Conservation (phyloP, 1,140 invertebrate genomes). For the Goniozus legneri region DNA sequence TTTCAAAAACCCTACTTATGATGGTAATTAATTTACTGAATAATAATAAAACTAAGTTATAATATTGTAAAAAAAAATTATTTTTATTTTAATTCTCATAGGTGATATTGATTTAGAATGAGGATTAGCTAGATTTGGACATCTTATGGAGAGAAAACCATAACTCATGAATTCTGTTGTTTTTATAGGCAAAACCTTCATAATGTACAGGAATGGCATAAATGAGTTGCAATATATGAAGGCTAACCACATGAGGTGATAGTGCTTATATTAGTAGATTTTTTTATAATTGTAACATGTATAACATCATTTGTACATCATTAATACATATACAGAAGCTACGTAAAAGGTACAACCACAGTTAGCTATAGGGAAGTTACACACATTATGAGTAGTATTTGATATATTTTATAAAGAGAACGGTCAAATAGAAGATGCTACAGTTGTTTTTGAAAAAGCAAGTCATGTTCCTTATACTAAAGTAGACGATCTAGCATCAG, state of each 20-base stretch:
- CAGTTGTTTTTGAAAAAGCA: slow-evolving; percentile 95
- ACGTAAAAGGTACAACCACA: slow-evolving; percentile 98
- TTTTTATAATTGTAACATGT: slow-evolving; percentile 3
- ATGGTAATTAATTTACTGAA: slow-evolving; percentile 10
- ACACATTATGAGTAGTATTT: too few species aligned
- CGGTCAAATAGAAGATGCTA: too few species aligned
- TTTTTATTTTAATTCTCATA: slow-evolving; percentile 34
- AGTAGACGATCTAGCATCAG: slow-evolving; percentile 99
- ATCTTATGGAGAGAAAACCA: slow-evolving; percentile 92
- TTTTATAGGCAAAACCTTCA: slow-evolving; percentile 88
- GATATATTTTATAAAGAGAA: too few species aligned
- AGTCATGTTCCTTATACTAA: slow-evolving; percentile 88
- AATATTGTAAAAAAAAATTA: slow-evolving; percentile 7
- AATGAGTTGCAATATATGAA: slow-evolving; percentile 91
- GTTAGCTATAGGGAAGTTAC: too few species aligned
- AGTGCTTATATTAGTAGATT: slow-evolving; percentile 15
- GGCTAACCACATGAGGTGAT: slow-evolving; percentile 91
- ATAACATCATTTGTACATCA: slow-evolving; percentile 62
- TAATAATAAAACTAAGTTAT: slow-evolving; percentile 8
- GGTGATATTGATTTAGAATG: slow-evolving; percentile 94
- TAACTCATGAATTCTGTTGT: slow-evolving; percentile 94
- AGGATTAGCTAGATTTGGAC: slow-evolving; percentile 85
- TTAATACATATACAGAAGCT: slow-evolving; percentile 96
- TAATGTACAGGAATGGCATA: slow-evolving; percentile 98
- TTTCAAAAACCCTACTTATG: slow-evolving; percentile 67